Evolutionary conservation across 2,113 vertebrate genomes (phyloP).

Genomic region (Entosphenus tridentatus): DNA sequence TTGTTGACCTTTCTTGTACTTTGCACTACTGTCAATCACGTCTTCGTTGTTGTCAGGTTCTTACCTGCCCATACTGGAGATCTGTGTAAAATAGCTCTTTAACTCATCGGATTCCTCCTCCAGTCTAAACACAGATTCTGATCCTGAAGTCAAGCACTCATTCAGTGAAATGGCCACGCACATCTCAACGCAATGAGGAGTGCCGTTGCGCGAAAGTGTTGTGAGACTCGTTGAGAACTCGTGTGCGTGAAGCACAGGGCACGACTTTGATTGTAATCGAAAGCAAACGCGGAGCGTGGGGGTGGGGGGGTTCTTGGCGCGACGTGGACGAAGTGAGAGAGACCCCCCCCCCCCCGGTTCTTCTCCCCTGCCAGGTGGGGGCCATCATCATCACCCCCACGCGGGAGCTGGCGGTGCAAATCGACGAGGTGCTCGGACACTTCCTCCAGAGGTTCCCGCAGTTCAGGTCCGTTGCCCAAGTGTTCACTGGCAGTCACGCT

Average conservation of each 20-base stretch:
- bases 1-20: too few relatives aligned
- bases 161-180: too few relatives aligned
- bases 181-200: too few relatives aligned
- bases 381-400: constrained; percentile 78
- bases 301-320: background rate
- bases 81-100: too few relatives aligned
- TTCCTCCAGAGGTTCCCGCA: constrained; percentile 52
- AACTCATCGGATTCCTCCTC: too few relatives aligned
- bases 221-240: background rate
- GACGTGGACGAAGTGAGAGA: background rate
- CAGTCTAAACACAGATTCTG: too few relatives aligned
- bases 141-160: too few relatives aligned
- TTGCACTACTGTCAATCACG: too few relatives aligned
- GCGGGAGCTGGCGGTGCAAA: constrained; percentile 62
- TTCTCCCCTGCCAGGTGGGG: constrained; percentile 34
- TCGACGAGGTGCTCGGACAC: constrained; percentile 48
- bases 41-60: too few relatives aligned
- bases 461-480: constrained; percentile 32
- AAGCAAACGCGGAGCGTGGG: background rate
- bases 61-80: too few relatives aligned
- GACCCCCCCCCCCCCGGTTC: background rate
- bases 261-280: background rate
- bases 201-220: too few relatives aligned
- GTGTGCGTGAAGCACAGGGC: background rate
- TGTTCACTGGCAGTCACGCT: too few relatives aligned